A percentile compares a stretch with the other conserved stretches of the same genome.
Conservation (phyloP, 2,797 vertebrate species). For the Acanthornis magna region DNA sequence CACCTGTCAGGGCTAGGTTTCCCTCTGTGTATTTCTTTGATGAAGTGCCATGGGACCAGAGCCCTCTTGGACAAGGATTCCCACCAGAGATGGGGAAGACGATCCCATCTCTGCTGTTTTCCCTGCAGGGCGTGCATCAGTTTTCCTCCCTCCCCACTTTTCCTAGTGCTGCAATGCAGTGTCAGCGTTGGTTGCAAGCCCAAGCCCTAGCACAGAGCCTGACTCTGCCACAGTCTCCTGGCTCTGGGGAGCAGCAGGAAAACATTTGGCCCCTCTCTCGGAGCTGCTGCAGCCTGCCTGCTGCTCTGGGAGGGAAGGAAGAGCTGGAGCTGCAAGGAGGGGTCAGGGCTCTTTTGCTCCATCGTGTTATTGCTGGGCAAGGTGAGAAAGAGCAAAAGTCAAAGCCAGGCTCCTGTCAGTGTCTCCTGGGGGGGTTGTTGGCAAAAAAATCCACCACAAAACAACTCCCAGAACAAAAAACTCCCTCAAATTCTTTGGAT, state of each 20-base stretch:
- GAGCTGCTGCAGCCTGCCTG: slow-evolving; percentile 45
- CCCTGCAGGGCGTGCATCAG: not conserved
- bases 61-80: not conserved
- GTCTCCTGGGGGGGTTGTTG: not conserved
- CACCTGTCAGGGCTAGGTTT: accelerated
- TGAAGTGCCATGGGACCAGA: not conserved
- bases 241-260: slow-evolving; percentile 38
- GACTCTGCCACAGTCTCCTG: slow-evolving; percentile 37
- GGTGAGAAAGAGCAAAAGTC: not conserved
- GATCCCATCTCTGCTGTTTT: not conserved
- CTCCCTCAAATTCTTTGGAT: not conserved
- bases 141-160: slow-evolving; percentile 30
- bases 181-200: slow-evolving; percentile 50
- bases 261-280: slow-evolving; percentile 20
- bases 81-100: not conserved
- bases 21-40: not conserved
- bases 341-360: not conserved
- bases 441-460: not conserved
- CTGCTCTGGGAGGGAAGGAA: not conserved
- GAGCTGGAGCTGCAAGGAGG: not conserved
- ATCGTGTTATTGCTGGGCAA: not conserved
- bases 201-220: slow-evolving; percentile 47
- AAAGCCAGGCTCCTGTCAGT: not conserved
- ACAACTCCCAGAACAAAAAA: not conserved
- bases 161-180: slow-evolving; percentile 64